Percentiles rank a stretch among this genome's conserved stretches.
These are phyloP conservation scores for Carcinoscorpius rotundicauda DNA, from an alignment of 1,140 invertebrate species.

Conservation along the genomic window DNA sequence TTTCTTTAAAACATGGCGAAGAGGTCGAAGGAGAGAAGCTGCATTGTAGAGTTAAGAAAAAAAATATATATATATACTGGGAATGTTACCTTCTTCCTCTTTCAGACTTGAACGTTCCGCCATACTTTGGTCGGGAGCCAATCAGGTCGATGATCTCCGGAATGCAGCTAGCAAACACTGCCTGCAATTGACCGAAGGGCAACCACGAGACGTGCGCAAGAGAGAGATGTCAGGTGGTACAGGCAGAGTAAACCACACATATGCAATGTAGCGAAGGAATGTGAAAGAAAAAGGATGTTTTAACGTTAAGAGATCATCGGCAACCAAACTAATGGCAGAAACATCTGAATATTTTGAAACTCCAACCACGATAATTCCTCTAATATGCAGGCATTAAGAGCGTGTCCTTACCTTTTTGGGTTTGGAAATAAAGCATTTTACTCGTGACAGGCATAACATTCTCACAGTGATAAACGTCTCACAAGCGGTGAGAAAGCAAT, in stretches of 20 bases:
- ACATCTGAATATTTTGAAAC: background rate
- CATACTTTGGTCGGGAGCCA: constrained; percentile 95
- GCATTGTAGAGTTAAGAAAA: too few species aligned
- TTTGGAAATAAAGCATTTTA: constrained; percentile 99
- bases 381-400: constrained; percentile 91
- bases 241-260: background rate
- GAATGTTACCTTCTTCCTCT: constrained; percentile 49
- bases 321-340: background rate
- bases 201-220: background rate
- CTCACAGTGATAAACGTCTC: too few species aligned
- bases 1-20: too few species aligned
- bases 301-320: background rate
- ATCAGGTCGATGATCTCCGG: constrained; percentile 98
- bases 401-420: constrained; percentile 98
- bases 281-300: too few species aligned
- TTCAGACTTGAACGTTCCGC: constrained; percentile 99
- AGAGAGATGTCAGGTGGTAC: background rate
- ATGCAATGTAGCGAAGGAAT: too few species aligned
- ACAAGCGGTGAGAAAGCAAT: too few species aligned
- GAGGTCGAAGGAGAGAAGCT: too few species aligned
- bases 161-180: constrained; percentile 77
- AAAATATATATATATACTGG: too few species aligned
- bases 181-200: constrained; percentile 29
- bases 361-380: constrained; percentile 42
- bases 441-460: constrained; percentile 39